These are phyloP conservation scores for Heliconius cydno DNA, from an alignment of 2,888 invertebrate genomes.

Conservation along the genomic window DNA sequence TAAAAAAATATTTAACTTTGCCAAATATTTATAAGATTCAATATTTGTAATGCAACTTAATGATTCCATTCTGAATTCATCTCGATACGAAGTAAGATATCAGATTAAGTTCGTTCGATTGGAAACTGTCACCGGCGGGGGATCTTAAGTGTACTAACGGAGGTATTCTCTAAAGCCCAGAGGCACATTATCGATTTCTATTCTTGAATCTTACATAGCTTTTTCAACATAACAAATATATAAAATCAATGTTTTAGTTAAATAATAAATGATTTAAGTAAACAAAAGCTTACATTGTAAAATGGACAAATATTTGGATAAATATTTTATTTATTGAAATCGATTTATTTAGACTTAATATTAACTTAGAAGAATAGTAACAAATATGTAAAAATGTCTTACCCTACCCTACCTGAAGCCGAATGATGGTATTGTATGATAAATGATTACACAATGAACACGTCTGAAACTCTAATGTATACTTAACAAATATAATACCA, in stretches of 20 bases:
- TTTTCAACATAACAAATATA: not conserved
- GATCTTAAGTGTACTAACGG: conserved; percentile 41
- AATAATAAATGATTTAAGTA: not conserved
- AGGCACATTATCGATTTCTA: conserved; percentile 44
- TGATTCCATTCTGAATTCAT: conserved; percentile 9
- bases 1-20: no score
- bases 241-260: not conserved
- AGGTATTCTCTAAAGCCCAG: conserved; percentile 42
- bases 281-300: not conserved
- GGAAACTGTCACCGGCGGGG: conserved; percentile 40
- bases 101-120: conserved; percentile 39
- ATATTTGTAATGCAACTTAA: conserved; percentile 11
- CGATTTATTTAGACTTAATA: no score
- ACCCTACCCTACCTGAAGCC: no score
- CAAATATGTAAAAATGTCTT: no score
- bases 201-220: conserved; percentile 13
- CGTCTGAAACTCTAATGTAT: no score
- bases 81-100: conserved; percentile 25
- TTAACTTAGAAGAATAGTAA: no score
- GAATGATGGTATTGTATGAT: no score
- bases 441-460: no score
- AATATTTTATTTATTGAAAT: no score
- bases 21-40: not conserved
- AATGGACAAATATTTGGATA: no score
- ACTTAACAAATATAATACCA: no score